Conservation (phyloP, 2,888 invertebrate genomes). For the Ctenicera cuprea region DNA sequence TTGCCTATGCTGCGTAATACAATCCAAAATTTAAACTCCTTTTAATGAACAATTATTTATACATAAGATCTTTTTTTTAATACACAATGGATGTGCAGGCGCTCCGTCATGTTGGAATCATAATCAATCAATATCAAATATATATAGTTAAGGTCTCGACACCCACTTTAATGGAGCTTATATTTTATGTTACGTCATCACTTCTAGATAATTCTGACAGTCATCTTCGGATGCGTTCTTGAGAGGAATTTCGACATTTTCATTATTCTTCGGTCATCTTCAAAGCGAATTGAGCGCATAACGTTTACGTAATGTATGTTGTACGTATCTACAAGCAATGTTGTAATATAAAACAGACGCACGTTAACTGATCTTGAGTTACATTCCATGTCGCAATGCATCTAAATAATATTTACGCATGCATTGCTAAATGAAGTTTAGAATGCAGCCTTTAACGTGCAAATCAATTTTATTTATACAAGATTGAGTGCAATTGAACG, state of each 20-base stretch:
- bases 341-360: constrained; percentile 44
- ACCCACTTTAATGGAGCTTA: too few relatives aligned
- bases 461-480: constrained; percentile 22
- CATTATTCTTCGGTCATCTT: constrained; percentile 37
- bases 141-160: too few relatives aligned
- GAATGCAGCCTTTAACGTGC: constrained; percentile 22
- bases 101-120: too few relatives aligned
- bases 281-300: constrained; percentile 35
- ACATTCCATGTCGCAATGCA: constrained; percentile 36
- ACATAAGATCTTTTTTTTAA: too few relatives aligned
- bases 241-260: constrained; percentile 22
- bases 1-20: too few relatives aligned
- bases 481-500: constrained; percentile 1
- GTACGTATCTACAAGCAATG: constrained; percentile 32
- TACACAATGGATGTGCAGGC: too few relatives aligned
- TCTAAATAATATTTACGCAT: constrained; percentile 46
- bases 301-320: constrained; percentile 38
- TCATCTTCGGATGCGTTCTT: background rate
- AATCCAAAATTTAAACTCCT: too few relatives aligned
- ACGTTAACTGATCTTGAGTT: constrained; percentile 27
- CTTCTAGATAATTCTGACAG: background rate
- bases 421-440: constrained; percentile 14
- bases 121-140: too few relatives aligned
- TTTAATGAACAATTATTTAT: too few relatives aligned
- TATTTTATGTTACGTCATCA: too few relatives aligned